phyloP scores from a whole-genome alignment of 2,888 invertebrate genomes.

The Blomia tropicalis region DNA sequence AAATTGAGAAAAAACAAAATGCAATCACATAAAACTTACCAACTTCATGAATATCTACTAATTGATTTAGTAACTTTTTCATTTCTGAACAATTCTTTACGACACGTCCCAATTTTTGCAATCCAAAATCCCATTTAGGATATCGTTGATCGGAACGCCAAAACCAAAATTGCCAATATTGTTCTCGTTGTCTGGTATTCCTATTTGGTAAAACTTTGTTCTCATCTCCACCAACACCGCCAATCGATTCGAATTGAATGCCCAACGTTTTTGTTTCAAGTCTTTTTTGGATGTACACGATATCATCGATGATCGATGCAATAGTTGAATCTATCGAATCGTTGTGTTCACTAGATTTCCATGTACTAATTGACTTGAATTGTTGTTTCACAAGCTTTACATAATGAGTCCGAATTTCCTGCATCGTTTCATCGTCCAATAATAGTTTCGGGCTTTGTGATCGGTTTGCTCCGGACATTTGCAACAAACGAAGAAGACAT shows the following conservation, averaged over 20 bases:
- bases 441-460: neutral
- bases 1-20: neutral
- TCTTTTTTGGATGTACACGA: neutral
- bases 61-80: neutral
- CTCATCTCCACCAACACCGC: neutral
- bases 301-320: neutral
- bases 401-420: neutral
- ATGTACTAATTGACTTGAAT: neutral
- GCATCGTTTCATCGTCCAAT: neutral
- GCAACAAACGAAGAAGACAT: too few species aligned
- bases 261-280: neutral
- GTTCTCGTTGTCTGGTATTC: neutral
- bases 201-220: neutral
- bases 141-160: conserved; percentile 13
- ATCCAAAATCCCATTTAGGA: conserved; percentile 9
- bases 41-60: neutral
- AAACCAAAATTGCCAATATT: conserved; percentile 12
- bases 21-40: neutral
- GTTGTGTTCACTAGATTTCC: neutral
- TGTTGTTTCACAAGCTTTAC: neutral
- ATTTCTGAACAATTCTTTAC: neutral
- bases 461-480: too few species aligned
- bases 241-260: neutral
- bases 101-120: neutral
- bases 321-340: neutral